phyloP scores from a whole-genome alignment of 1,140 invertebrate species.

The Zaprionus lachaisei region DNA sequence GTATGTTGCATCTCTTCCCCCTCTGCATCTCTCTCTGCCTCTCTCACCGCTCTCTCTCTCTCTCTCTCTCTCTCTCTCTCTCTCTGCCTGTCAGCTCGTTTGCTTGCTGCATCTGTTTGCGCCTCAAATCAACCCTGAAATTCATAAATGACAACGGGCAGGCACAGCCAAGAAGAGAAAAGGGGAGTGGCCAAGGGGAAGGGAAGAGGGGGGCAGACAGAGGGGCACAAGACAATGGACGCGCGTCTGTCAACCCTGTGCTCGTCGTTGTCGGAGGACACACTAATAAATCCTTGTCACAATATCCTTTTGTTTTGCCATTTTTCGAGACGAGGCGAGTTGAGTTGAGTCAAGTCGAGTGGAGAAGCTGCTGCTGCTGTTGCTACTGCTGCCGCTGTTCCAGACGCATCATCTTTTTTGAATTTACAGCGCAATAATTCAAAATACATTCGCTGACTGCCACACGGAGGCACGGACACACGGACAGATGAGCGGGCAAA shows the following conservation, averaged over 20 bases:
- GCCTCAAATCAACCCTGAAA: conserved; percentile 67
- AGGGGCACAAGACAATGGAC: conserved; percentile 57
- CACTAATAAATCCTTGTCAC: conserved; percentile 81
- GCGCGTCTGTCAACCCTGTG: conserved; percentile 4
- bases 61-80: not conserved
- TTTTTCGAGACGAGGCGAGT: conserved; percentile 58
- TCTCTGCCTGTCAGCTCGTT: not conserved
- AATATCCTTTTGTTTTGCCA: conserved; percentile 80
- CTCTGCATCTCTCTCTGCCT: not conserved
- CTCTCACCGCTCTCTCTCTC: not conserved
- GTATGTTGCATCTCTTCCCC: not conserved
- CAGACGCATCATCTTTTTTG: conserved; percentile 67
- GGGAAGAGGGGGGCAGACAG: not conserved
- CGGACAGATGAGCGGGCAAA: conserved; percentile 1
- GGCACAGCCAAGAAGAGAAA: not conserved
- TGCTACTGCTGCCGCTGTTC: not conserved
- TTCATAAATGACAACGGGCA: conserved; percentile 47
- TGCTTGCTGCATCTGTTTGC: conserved; percentile 9
- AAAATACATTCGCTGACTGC: conserved; percentile 77
- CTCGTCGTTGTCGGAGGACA: conserved; percentile 28
- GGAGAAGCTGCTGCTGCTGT: not conserved
- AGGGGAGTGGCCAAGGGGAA: not conserved
- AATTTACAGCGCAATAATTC: conserved; percentile 81
- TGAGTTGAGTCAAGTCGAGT: conserved; percentile 11
- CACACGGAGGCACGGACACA: conserved; percentile 22